Conservation (phyloP, 1,140 invertebrate species). For the Drosophila burlai region DNA sequence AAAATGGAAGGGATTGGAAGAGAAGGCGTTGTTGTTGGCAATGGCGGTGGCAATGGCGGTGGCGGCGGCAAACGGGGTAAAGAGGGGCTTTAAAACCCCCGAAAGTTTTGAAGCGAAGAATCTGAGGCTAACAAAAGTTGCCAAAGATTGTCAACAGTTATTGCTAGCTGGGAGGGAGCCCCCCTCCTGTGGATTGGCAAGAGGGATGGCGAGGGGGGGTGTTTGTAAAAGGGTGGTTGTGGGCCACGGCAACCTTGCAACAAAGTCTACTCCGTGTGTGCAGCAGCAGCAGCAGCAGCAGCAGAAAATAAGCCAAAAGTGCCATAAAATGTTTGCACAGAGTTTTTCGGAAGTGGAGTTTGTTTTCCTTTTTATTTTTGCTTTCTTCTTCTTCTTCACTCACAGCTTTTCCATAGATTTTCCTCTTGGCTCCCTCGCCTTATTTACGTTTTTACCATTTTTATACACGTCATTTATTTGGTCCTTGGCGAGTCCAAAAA, state of each 20-base stretch:
- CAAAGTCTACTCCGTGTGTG: constrained; percentile 49
- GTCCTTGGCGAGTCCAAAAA: constrained; percentile 34
- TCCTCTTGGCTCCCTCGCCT: constrained; percentile 1
- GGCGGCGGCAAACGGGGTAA: too few relatives aligned
- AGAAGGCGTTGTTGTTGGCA: neutral
- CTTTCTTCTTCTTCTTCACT: constrained; percentile 1
- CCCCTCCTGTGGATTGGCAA: neutral
- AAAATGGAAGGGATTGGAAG: constrained; percentile 15
- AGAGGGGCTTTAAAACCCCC: constrained; percentile 15
- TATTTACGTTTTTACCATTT: constrained; percentile 72
- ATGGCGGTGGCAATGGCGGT: neutral
- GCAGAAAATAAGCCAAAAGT: constrained; percentile 75
- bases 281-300: constrained; percentile 42
- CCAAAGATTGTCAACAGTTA: constrained; percentile 82
- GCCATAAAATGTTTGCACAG: constrained; percentile 80
- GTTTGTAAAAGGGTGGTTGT: neutral
- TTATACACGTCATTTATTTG: constrained; percentile 77
- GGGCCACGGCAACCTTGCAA: constrained; percentile 5
- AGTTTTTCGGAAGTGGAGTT: constrained; percentile 54
- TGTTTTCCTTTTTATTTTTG: constrained; percentile 11
- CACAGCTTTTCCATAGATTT: constrained; percentile 29
- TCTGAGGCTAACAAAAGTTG: constrained; percentile 68
- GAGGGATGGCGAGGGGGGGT: neutral
- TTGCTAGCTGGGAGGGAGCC: constrained; percentile 47
- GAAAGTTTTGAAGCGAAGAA: constrained; percentile 31